Percentiles rank a stretch among this genome's conserved stretches.
Evolutionary conservation across 2,888 invertebrate species (phyloP).

Genomic region (Lasioglossum morio): DNA sequence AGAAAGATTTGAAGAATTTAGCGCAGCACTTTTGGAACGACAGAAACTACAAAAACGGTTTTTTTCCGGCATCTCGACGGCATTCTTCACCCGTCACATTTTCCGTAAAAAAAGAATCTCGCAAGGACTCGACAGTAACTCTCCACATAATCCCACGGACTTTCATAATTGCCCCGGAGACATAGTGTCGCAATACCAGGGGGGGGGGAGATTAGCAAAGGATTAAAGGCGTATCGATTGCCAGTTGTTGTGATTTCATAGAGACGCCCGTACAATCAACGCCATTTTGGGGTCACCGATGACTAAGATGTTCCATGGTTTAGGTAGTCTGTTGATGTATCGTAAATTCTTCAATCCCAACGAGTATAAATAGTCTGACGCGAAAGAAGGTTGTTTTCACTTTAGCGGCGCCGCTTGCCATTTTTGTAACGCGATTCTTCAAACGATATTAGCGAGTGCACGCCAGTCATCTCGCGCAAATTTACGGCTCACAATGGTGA

Average conservation of each 20-base stretch:
- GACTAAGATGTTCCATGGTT: background rate
- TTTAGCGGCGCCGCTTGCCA: background rate
- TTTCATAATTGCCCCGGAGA: constrained; percentile 25
- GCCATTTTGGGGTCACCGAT: constrained; percentile 9
- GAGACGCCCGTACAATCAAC: constrained; percentile 12
- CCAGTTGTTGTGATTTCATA: background rate
- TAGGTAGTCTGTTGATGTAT: background rate
- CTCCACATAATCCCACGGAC: constrained; percentile 26
- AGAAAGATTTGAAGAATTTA: background rate
- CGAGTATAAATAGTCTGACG: constrained; percentile 1
- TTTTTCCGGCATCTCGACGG: background rate
- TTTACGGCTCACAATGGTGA: background rate
- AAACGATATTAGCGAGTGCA: background rate
- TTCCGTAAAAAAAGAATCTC: constrained; percentile 23
- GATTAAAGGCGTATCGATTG: constrained; percentile 15
- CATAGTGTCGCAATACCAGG: constrained; percentile 22
- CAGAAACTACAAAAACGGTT: background rate
- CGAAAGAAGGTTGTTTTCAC: background rate
- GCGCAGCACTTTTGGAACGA: background rate
- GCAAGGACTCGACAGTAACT: constrained; percentile 26
- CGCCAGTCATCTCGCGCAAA: background rate
- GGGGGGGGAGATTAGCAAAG: background rate
- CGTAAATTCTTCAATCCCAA: background rate
- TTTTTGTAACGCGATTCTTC: background rate
- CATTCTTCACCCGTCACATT: constrained; percentile 26